These are phyloP conservation scores for Sylvia atricapilla DNA, from an alignment of 2,113 vertebrate genomes.

Conservation along the genomic window DNA sequence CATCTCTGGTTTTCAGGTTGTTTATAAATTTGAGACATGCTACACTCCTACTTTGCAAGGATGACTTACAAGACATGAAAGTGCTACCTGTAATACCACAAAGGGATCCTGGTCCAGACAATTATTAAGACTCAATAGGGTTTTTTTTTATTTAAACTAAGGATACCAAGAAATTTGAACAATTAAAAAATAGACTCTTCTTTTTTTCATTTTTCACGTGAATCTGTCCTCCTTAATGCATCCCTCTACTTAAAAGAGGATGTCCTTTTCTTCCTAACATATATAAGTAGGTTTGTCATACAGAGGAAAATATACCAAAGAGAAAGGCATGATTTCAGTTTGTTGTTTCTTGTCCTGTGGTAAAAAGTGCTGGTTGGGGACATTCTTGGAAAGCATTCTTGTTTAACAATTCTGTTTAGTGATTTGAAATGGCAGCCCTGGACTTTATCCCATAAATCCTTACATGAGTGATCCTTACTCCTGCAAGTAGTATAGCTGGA, in stretches of 20 bases:
- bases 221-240: not conserved
- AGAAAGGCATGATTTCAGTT: not conserved
- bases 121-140: not conserved
- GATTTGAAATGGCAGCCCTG: not conserved
- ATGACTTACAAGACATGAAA: not conserved
- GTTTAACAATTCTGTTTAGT: not conserved
- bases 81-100: not conserved
- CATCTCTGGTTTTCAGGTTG: not conserved
- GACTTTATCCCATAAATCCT: not conserved
- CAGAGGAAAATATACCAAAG: not conserved
- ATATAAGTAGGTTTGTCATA: not conserved
- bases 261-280: not conserved
- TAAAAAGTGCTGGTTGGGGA: not conserved
- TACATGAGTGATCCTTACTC: not conserved
- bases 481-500: not conserved
- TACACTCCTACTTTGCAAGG: not conserved
- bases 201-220: not conserved
- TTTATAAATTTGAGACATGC: not conserved
- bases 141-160: not conserved
- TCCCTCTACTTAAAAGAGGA: not conserved
- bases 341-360: not conserved
- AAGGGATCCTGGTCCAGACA: not conserved
- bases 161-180: not conserved
- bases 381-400: not conserved
- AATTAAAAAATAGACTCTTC: not conserved